These are phyloP conservation scores for Epinotia brunnichana DNA, from an alignment of 2,888 invertebrate species.

Conservation along the genomic window DNA sequence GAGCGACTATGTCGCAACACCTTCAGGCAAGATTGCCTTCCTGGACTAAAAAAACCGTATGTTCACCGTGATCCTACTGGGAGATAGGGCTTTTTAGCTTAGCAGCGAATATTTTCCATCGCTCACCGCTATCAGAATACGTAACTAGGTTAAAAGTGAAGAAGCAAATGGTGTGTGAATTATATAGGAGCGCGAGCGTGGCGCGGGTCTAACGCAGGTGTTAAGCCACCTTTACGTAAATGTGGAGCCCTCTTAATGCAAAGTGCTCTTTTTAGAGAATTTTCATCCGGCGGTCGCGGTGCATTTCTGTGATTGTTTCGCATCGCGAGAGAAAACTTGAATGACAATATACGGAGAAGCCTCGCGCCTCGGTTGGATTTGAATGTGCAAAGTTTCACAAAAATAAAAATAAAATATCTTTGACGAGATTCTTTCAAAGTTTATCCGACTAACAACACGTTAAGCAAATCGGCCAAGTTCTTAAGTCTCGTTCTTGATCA, in stretches of 20 bases:
- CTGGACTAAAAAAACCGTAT: background rate
- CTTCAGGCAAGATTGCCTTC: conserved; percentile 5
- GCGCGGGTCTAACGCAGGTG: conserved; percentile 30
- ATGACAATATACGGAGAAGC: background rate
- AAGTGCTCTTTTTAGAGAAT: background rate
- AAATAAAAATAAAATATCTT: background rate
- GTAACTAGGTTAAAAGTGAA: conserved; percentile 41
- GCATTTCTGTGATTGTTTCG: background rate
- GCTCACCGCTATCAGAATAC: conserved; percentile 38
- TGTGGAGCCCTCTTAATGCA: conserved; percentile 3
- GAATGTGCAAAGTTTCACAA: conserved; percentile 10
- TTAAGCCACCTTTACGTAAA: background rate
- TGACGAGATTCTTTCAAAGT: background rate
- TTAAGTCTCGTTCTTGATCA: too few relatives aligned
- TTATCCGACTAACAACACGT: background rate
- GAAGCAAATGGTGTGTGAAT: conserved; percentile 45
- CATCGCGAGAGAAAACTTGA: background rate
- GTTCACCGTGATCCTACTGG: background rate
- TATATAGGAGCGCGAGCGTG: conserved; percentile 40
- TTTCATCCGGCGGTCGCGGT: background rate
- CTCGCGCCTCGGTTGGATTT: background rate
- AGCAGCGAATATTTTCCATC: background rate
- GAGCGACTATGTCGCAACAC: background rate
- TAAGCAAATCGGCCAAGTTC: too few relatives aligned
- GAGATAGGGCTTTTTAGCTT: background rate